A percentile compares a stretch with the other conserved stretches of the same genome.
phyloP scores from a whole-genome alignment of 2,113 vertebrate genomes.

The Ancistrus triradiatus region DNA sequence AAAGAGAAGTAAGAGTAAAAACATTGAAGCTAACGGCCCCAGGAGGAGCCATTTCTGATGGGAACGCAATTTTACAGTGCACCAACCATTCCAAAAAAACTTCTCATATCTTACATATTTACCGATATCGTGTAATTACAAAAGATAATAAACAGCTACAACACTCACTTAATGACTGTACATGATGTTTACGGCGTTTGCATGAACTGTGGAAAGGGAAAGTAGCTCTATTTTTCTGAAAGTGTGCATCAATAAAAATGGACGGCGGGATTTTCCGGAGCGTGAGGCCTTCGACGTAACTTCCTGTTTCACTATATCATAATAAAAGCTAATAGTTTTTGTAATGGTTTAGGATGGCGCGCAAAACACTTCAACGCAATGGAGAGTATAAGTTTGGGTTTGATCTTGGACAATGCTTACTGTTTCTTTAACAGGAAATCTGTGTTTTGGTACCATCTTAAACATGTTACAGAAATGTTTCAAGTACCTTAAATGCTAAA shows the following conservation, averaged over 20 bases:
- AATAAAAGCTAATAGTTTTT: conserved; percentile 5
- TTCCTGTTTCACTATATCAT: conserved; percentile 6
- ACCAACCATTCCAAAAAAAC: not conserved
- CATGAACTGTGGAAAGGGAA: not conserved
- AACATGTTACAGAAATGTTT: too few species aligned
- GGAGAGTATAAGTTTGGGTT: too few species aligned
- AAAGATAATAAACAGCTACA: not conserved
- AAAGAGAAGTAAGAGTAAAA: not conserved
- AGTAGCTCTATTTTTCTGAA: not conserved
- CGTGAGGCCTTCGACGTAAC: not conserved
- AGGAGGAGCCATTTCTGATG: conserved; percentile 1
- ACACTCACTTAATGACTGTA: not conserved
- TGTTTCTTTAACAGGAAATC: too few species aligned
- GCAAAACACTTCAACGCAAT: too few species aligned
- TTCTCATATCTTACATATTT: too few species aligned
- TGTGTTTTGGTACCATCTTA: too few species aligned
- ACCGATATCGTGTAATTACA: not conserved
- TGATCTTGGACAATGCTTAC: too few species aligned
- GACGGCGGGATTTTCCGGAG: conserved; percentile 14
- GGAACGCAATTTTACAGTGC: conserved; percentile 16
- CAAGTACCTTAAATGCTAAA: too few species aligned
- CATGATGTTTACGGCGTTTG: not conserved
- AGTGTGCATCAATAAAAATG: conserved; percentile 24
- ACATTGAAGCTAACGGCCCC: not conserved
- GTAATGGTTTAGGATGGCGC: too few species aligned